A percentile compares a stretch with the other conserved stretches of the same genome.
phyloP scores from a whole-genome alignment of 2,797 vertebrate species.

The Nannoperca obscura region DNA sequence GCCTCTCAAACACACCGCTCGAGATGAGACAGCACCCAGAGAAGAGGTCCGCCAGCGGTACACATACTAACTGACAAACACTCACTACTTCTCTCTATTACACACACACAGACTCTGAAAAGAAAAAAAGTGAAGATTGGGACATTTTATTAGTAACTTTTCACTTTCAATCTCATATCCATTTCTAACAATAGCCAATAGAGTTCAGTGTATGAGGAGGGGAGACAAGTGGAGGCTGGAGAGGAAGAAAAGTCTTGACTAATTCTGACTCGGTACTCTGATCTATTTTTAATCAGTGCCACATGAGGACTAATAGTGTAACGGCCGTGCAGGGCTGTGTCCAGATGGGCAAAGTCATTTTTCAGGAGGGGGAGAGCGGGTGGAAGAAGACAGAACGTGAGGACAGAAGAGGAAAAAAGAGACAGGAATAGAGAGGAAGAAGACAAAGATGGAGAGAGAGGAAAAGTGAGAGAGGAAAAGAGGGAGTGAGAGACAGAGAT shows the following conservation, averaged over 20 bases:
- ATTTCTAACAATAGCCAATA: conserved; percentile 45
- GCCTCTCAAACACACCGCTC: conserved; percentile 81
- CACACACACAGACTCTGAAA: conserved; percentile 8
- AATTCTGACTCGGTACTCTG: conserved; percentile 74
- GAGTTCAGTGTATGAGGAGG: conserved; percentile 31
- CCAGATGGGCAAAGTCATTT: conserved; percentile 80
- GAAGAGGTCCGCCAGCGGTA: conserved; percentile 69
- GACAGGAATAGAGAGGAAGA: conserved; percentile 50
- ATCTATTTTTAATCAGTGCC: conserved; percentile 82
- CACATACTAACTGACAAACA: conserved; percentile 67
- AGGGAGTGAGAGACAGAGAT: conserved; percentile 66
- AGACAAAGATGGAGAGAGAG: conserved; percentile 60
- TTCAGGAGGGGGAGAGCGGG: conserved; percentile 56
- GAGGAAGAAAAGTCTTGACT: conserved; percentile 64
- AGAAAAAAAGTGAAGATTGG: conserved; percentile 23
- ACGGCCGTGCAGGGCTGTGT: conserved; percentile 55
- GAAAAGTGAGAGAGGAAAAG: conserved; percentile 38
- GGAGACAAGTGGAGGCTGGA: conserved; percentile 41
- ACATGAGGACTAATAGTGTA: conserved; percentile 75
- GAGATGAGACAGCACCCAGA: conserved; percentile 78
- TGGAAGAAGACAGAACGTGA: conserved; percentile 60
- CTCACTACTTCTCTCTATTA: conserved; percentile 16
- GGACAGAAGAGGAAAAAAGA: conserved; percentile 61
- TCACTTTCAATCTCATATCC: conserved; percentile 46
- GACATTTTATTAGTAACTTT: conserved; percentile 60